These are phyloP conservation scores for Gyrodactylus bullatarudis DNA, from an alignment of 1,140 invertebrate genomes.

Conservation along the genomic window DNA sequence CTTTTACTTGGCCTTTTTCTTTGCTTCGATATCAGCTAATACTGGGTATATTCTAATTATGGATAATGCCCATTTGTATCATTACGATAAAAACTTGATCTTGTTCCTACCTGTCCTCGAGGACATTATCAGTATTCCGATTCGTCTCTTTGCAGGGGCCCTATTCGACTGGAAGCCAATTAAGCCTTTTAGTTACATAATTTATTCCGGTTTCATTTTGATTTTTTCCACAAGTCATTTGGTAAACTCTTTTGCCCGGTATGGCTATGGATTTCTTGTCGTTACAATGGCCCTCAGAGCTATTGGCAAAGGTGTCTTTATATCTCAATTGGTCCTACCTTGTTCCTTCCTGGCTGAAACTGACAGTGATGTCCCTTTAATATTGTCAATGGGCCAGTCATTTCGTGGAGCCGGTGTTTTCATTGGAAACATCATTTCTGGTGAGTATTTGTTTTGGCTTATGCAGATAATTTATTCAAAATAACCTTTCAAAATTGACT, in stretches of 20 bases:
- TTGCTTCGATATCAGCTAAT: not conserved
- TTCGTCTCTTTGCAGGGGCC: not conserved
- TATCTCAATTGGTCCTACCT: not conserved
- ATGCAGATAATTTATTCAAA: too few relatives aligned
- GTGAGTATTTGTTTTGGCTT: too few relatives aligned
- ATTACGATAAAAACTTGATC: not conserved
- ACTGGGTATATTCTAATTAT: not conserved
- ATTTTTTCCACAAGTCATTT: not conserved
- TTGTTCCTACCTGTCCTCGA: not conserved
- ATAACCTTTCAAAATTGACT: too few relatives aligned
- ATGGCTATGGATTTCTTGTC: not conserved
- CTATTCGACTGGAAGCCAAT: not conserved
- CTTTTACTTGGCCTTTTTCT: not conserved
- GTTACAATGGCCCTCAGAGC: not conserved
- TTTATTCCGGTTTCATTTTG: not conserved
- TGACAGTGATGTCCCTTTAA: not conserved
- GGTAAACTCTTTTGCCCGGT: not conserved
- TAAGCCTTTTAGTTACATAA: not conserved
- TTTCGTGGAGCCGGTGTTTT: not conserved
- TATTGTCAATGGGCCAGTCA: not conserved
- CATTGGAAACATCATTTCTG: not conserved
- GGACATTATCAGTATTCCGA: not conserved
- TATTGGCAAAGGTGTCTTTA: not conserved
- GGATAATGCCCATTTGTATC: not conserved
- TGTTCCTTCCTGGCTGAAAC: not conserved